These are phyloP conservation scores for Cynaeus angustus DNA, from an alignment of 2,888 invertebrate genomes.

Conservation along the genomic window DNA sequence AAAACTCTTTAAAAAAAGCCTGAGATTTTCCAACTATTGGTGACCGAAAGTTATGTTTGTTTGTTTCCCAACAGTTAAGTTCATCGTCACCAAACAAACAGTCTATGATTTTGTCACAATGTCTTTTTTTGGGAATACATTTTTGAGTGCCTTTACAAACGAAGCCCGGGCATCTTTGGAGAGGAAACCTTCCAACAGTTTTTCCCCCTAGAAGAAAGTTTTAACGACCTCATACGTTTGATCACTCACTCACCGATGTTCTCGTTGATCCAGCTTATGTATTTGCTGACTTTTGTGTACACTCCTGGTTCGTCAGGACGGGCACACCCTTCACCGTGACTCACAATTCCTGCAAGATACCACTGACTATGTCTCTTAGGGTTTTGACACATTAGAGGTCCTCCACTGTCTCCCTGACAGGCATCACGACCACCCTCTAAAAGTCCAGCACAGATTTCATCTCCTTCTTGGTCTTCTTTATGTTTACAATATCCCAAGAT, in stretches of 20 bases:
- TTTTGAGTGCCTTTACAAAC: conserved; percentile 78
- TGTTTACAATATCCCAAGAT: conserved; percentile 80
- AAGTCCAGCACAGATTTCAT: conserved; percentile 86
- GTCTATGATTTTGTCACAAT: conserved; percentile 84
- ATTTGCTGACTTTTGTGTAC: conserved; percentile 85
- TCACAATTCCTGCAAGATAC: conserved; percentile 89
- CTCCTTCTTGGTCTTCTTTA: conserved; percentile 77
- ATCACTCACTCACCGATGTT: conserved; percentile 74
- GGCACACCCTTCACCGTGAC: conserved; percentile 91
- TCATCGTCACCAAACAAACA: conserved; percentile 90
- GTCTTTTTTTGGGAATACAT: conserved; percentile 79
- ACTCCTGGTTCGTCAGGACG: conserved; percentile 86
- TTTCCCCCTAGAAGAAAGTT: conserved; percentile 70
- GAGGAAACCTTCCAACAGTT: conserved; percentile 73
- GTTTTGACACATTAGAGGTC: conserved; percentile 87
- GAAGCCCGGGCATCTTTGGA: conserved; percentile 82
- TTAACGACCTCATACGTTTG: neutral
- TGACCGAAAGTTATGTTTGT: conserved; percentile 2
- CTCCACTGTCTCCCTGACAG: conserved; percentile 90
- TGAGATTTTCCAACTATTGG: conserved; percentile 49
- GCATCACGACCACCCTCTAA: conserved; percentile 86
- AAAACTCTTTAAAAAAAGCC: neutral
- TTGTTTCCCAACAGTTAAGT: conserved; percentile 73
- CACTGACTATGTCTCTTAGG: conserved; percentile 79
- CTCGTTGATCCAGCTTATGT: conserved; percentile 82